Percentiles rank a stretch among this genome's conserved stretches.
These are phyloP conservation scores for Platorchestia sp. DNA, from an alignment of 1,140 invertebrate species.

Conservation along the genomic window DNA sequence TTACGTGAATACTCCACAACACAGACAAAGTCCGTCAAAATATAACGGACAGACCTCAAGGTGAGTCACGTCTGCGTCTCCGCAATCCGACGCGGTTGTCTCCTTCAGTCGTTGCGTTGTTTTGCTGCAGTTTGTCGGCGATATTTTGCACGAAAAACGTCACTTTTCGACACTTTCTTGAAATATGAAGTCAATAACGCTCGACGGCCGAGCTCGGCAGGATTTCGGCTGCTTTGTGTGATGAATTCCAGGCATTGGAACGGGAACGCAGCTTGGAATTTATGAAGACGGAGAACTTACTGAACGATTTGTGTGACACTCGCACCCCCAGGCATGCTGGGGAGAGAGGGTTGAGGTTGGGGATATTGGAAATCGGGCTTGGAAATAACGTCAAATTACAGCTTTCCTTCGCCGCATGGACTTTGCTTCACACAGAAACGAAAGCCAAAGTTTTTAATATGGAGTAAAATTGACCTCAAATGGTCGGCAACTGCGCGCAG, in stretches of 20 bases:
- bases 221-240: slow-evolving; percentile 28
- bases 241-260: slow-evolving; percentile 40
- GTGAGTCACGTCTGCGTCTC: not conserved
- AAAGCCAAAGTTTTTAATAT: not conserved
- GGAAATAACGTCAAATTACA: not conserved
- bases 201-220: not conserved
- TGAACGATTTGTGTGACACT: not conserved
- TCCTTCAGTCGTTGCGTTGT: not conserved
- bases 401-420: not conserved
- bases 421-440: not conserved
- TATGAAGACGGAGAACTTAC: slow-evolving; percentile 40
- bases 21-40: not conserved
- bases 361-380: not conserved
- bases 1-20: not conserved
- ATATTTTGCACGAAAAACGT: slow-evolving; percentile 1
- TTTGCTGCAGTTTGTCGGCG: not conserved
- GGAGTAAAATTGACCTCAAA: not conserved
- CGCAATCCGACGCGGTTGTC: not conserved
- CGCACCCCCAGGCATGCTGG: too few species aligned
- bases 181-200: slow-evolving; percentile 50
- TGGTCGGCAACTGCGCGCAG: not conserved
- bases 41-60: not conserved
- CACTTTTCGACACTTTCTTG: slow-evolving; percentile 51
- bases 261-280: not conserved
- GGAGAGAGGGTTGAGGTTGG: too few species aligned